Base-by-base conservation (phyloP, 2,113 vertebrate species). In the Poeciliopsis turrubarensis region DNA sequence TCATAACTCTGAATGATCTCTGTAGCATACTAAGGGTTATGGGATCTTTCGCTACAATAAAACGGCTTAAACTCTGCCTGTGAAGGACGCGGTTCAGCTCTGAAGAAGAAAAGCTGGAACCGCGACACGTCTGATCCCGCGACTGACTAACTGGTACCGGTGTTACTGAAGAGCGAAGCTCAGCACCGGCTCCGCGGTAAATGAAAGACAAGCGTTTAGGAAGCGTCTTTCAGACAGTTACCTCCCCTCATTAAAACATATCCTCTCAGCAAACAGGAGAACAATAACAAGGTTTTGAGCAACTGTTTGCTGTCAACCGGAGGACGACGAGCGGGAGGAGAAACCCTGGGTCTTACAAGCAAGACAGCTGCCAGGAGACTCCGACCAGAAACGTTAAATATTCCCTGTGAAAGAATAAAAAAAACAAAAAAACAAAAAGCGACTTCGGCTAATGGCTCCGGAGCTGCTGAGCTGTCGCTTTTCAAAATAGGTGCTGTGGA, bases 381-480 rank as follows among this genome's bases (percentile, higher is more conserved):
- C 73, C 70, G 47, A 77, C 72, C 72, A 54, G 81, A 79, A 57
- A 41, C 29, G 73, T 62, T 77, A 83, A 76, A 78, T 87, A 79
- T 80, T 87, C 83, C 68, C 70, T 44, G 73, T 80, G 86, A 79
- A 83, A 89, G 29, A 34, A 34, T 1, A 34, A 32, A 3, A 30
- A 30, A 1, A 30, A 32, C 5, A 34, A 34, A 34, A 34, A 34
- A 34, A 34, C 9, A 34, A 34, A 12, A 86, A 72, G 84, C 61
- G 76, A 84, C 82, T 86, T 78, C 75, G 68, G 90, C 83, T 91
- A 92, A 93, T 87, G 84, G 88, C 77, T 87, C 65, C 10, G 68
- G 87, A 91, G 89, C 81, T 92, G 90, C 92, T 93, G 89, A 94
- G 91, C 92, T 87, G 84, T 89, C 86, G 81, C 77, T 80, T 92